phyloP scores from a whole-genome alignment of 2,888 invertebrate species.

The Creontiades dilutus region DNA sequence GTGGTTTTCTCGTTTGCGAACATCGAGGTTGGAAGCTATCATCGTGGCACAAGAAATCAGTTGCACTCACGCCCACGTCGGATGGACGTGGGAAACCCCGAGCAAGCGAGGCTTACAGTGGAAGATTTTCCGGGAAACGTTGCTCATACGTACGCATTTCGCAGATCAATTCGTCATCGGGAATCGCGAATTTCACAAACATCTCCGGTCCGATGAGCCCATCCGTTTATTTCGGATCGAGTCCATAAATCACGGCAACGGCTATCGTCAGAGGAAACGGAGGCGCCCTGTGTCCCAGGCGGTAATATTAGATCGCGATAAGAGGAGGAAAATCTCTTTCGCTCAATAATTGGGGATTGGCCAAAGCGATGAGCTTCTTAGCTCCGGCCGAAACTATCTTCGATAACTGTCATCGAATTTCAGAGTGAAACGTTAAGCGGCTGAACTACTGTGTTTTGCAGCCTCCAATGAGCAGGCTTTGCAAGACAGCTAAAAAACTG shows the following conservation, averaged over 20 bases:
- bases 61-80: background rate
- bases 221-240: background rate
- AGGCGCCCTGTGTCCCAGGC: background rate
- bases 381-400: too few species aligned
- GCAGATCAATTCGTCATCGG: background rate
- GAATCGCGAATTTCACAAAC: background rate
- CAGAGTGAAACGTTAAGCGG: too few species aligned
- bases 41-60: background rate
- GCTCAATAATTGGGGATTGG: conserved; percentile 13
- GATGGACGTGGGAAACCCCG: background rate
- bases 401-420: too few species aligned
- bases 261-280: conserved; percentile 12
- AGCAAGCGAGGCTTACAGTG: background rate
- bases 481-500: too few species aligned
- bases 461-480: too few species aligned
- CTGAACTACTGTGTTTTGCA: too few species aligned
- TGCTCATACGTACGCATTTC: background rate
- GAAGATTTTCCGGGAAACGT: background rate
- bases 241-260: background rate
- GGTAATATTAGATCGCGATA: conserved; percentile 25
- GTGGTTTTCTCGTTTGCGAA: too few species aligned
- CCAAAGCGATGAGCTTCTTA: background rate
- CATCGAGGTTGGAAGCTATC: background rate
- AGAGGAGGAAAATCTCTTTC: conserved; percentile 6
- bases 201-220: background rate